Percentiles rank a stretch among this genome's conserved stretches.
These are phyloP conservation scores for Cremastinae sp. DNA, from an alignment of 2,888 invertebrate genomes.

Conservation along the genomic window DNA sequence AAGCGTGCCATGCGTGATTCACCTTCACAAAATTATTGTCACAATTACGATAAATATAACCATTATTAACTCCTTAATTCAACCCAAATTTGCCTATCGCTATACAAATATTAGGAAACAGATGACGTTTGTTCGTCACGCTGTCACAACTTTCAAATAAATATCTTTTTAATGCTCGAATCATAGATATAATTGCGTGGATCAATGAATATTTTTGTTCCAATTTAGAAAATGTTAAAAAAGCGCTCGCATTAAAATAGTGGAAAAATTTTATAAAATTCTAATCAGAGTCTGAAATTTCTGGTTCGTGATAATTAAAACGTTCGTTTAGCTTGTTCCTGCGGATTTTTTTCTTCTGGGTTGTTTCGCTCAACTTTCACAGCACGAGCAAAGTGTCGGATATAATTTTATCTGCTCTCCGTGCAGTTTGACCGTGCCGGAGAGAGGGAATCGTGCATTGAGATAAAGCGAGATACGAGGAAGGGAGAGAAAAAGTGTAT, in stretches of 20 bases:
- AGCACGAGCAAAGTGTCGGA: conserved; percentile 14
- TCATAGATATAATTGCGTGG: conserved; percentile 12
- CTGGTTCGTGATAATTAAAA: conserved; percentile 16
- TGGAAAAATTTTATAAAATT: too few species aligned
- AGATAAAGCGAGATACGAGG: conserved; percentile 29
- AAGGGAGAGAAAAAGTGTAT: conserved; percentile 51
- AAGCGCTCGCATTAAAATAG: neutral
- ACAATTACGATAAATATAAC: conserved; percentile 51
- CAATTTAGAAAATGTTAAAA: too few species aligned
- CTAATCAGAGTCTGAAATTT: neutral
- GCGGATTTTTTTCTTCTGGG: neutral
- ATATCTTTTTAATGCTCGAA: conserved; percentile 38
- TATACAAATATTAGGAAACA: conserved; percentile 52
- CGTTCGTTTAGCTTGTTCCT: conserved; percentile 9
- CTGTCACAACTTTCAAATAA: neutral
- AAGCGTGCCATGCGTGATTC: conserved; percentile 66
- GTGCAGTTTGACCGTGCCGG: conserved; percentile 20
- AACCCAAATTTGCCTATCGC: conserved; percentile 34
- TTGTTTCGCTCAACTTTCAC: conserved; percentile 25
- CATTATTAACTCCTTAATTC: conserved; percentile 48
- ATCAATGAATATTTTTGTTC: too few species aligned
- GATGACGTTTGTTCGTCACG: conserved; percentile 64
- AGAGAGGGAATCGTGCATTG: conserved; percentile 44
- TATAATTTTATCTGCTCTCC: conserved; percentile 48
- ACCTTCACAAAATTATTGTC: conserved; percentile 52